Base-by-base conservation (phyloP, 2,797 vertebrate genomes). In the Falco cherrug region DNA sequence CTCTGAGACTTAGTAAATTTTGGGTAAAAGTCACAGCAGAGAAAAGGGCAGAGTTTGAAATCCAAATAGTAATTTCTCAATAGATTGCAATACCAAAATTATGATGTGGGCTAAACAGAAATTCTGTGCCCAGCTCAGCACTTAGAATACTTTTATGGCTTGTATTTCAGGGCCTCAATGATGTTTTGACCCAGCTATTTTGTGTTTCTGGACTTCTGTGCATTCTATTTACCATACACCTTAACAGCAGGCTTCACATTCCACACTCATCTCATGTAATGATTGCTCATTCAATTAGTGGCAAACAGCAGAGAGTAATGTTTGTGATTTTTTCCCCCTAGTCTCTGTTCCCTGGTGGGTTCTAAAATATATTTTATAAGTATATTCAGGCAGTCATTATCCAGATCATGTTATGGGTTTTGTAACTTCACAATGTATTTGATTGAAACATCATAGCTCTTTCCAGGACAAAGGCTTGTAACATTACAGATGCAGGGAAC, bases 401-500 rank as follows among this genome's bases (percentile, higher is more conserved):
- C 93, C 89, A 90, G 87, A 96, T 97, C 86, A 68, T 92, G 87
- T 96, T 97, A 96, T 94, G 84, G 89, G 92, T 88, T 98, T 97
- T 97, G 94, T 98, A 97, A 97, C 93, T 97, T 97, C 93, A 89
- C 95, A 76, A 84, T 96, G 76, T 93, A 92, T 98, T 97, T 86
- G 56, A 97, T 97, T 96, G 96, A 97, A 97, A 97, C 90, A 96
- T 96, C 96, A 50, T 98, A 98, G 97, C 92, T 98, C 96, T 97
- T 97, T 97, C 95, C 95, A 94, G 97, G 97, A 98, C 97, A 98
- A 97, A 96, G 95, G 87, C 95, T 97, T 96, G 93, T 97, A 97
- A 96, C 91, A 53, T 97, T 98, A 96, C 87, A 92, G 94, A 97
- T 92, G 91, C 92, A 90, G 90, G 75, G 94, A 97, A 95, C 91